These are phyloP conservation scores for Corvus hawaiiensis DNA, from an alignment of 2,113 vertebrate species.

Conservation along the genomic window DNA sequence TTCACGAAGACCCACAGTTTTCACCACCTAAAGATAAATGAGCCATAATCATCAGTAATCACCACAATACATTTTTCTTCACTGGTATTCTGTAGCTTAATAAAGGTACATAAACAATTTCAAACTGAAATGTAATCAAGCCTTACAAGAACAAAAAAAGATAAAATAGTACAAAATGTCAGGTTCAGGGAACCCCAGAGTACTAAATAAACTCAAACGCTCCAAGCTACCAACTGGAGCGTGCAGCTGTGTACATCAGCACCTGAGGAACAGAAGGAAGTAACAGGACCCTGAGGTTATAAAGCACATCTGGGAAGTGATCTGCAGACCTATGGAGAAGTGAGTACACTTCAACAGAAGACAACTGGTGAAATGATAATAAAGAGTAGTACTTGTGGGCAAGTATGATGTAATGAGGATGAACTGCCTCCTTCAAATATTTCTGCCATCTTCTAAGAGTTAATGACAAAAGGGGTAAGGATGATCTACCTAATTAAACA, in stretches of 20 bases:
- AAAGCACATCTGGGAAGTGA: neutral
- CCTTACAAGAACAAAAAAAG: neutral
- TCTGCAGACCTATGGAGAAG: neutral
- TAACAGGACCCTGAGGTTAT: neutral
- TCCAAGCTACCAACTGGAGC: neutral
- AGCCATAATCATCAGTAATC: neutral
- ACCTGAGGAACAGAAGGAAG: neutral
- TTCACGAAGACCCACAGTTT: slow-evolving; percentile 95
- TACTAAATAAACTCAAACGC: neutral
- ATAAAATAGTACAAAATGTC: neutral
- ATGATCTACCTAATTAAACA: neutral
- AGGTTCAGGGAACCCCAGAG: neutral
- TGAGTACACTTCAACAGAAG: neutral
- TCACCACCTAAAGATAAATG: slow-evolving; percentile 85
- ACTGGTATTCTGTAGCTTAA: neutral
- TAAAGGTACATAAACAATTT: neutral
- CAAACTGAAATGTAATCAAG: neutral
- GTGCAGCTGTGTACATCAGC: fast-evolving
- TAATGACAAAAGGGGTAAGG: neutral
- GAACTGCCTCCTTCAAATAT: neutral
- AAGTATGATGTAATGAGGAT: neutral
- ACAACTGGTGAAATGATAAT: neutral
- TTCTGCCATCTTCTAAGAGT: neutral
- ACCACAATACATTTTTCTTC: neutral
- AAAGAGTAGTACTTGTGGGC: neutral